These are phyloP conservation scores for Colostygia pectinataria DNA, from an alignment of 2,888 invertebrate genomes.

Conservation along the genomic window DNA sequence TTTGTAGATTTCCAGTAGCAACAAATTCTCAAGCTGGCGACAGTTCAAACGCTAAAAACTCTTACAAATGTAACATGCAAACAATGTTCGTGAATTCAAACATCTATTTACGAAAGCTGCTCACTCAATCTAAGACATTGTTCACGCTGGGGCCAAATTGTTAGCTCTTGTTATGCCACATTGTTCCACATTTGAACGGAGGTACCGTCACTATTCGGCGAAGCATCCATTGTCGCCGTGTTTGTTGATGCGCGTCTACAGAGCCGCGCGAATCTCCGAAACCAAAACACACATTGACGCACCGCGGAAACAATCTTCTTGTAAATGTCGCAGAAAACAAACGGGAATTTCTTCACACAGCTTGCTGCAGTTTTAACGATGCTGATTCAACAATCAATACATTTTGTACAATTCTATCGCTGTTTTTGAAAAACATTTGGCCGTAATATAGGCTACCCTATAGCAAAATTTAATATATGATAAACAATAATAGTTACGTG, in stretches of 20 bases:
- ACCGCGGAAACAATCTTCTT: constrained; percentile 45
- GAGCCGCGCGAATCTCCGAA: constrained; percentile 62
- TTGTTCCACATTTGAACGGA: constrained; percentile 76
- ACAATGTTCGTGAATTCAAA: constrained; percentile 38
- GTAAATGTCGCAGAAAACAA: constrained; percentile 22
- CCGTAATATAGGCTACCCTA: too few relatives aligned
- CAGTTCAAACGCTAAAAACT: constrained; percentile 20
- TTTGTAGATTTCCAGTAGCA: constrained; percentile 1
- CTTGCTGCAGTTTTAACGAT: background rate
- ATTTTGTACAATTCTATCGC: too few relatives aligned
- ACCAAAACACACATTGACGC: constrained; percentile 67
- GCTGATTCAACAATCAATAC: background rate
- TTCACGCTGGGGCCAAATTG: constrained; percentile 67
- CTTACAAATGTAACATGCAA: constrained; percentile 37
- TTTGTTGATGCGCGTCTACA: constrained; percentile 61
- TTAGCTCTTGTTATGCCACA: constrained; percentile 71
- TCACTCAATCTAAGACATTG: constrained; percentile 63
- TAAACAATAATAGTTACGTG: too few relatives aligned
- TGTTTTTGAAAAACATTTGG: too few relatives aligned
- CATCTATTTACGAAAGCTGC: constrained; percentile 59
- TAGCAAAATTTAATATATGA: too few relatives aligned
- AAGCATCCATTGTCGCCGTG: constrained; percentile 76
- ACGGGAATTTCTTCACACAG: constrained; percentile 17
- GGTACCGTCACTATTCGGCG: constrained; percentile 71
- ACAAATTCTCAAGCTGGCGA: constrained; percentile 8